Base-by-base conservation (phyloP, 1,140 invertebrate genomes). In the Scaptodrosophila lebanonensis region DNA sequence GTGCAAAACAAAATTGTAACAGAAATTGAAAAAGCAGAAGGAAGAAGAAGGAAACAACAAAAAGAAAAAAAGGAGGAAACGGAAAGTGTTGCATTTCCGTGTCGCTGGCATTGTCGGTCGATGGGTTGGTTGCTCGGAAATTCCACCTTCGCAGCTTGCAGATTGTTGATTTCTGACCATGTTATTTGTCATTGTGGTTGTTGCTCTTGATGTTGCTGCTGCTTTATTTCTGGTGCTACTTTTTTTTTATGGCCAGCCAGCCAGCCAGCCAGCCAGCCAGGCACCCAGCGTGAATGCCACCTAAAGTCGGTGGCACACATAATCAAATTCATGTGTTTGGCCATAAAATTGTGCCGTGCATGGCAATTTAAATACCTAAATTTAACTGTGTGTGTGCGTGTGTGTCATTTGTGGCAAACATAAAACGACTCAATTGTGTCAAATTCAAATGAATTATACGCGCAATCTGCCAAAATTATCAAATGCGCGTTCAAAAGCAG, bases 51-150 rank as follows among this genome's bases (percentile, higher is more conserved):
- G 8, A 25, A 25, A 25, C 8, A 25, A 25, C 39, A 52, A 77
- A 68, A 47, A 64, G 63, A 66, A 68, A 50, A n/a, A n/a, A n/a
- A n/a, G 33, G 48, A 63, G 45, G 79, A 82, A 62, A 51, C 52
- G 75, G 71, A 79, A 73, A 79, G 73, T 79, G 73, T 79, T 79
- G 73, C 75, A 79, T 61, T 73, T 79, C 73, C 75, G 58, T 30
- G 32, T 36, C 30, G 42, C 15, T 42, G 35, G 17, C 5, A 33
- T 18, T 48, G 44, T 29, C 48, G 29, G 38, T 25, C 40, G 39
- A 7, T 48, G 25, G 35, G 56, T 27, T 12, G 42, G 25, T 32
- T 38, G 56, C 9, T 43, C n/a, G n/a, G n/a, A n/a, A n/a, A n/a
- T n/a, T n/a, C n/a, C n/a, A n/a, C n/a, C n/a, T n/a, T n/a, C n/a